Base-by-base conservation (phyloP, 2,888 invertebrate genomes). In the Megastigmus dorsalis region DNA sequence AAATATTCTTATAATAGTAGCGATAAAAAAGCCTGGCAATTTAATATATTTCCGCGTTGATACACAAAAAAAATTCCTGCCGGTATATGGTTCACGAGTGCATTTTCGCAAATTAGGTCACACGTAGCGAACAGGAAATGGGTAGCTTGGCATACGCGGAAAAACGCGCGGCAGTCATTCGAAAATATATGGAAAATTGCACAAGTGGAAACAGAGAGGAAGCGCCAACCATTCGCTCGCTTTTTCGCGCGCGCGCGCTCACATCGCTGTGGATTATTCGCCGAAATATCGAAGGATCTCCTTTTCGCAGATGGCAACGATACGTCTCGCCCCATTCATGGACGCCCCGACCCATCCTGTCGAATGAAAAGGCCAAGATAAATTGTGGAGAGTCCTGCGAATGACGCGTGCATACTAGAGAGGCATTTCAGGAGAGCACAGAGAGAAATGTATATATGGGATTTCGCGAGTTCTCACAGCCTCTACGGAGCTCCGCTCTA, bases 211-310 rank as follows among this genome's bases (percentile, higher is more conserved):
- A 33, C 36, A 59, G 38, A 50, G 50, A 9, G 36, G 4, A 57
- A 38, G 28, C 15, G 41, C 3, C 18, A 60, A 9, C 1, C 26
- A 13, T 1, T 3, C 20, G 9, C 33, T n/a, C 20, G n/a, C n/a
- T n/a, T n/a, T n/a, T n/a, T n/a, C n/a, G n/a, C n/a, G n/a, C n/a
- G n/a, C n/a, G n/a, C n/a, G n/a, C n/a, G n/a, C n/a, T n/a, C n/a
- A n/a, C n/a, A n/a, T n/a, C n/a, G n/a, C 9, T 9, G 6, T 9
- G 50, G 38, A 41, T 50, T 45, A 52, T 69, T 38, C 30, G 5
- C 50, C n/a, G 52, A 68, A 52, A 43, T 69, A 71, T 71, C 23
- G 55, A 60, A 55, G 71, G 15, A 55, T 67, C 15, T 33, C 28
- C 1, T 23, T 13, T n/a, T 9, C 65, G 26, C 57, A 36, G 55